Conservation (phyloP, 2,888 invertebrate species). For the Operophtera brumata region DNA sequence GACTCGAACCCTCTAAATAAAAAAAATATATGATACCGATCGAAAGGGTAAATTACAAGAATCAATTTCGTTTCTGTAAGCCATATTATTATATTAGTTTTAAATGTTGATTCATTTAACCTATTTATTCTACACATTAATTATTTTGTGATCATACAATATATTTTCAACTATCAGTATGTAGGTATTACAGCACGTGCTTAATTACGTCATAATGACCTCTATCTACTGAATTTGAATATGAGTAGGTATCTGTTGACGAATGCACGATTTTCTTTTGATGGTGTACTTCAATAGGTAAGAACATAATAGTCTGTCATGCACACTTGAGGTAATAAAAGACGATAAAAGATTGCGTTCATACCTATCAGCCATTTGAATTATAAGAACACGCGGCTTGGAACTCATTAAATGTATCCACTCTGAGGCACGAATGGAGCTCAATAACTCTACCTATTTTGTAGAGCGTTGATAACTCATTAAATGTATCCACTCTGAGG, state of each 20-base stretch:
- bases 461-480: too few relatives aligned
- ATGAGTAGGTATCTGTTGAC: not conserved
- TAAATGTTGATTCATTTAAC: too few relatives aligned
- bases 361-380: not conserved
- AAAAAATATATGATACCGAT: too few relatives aligned
- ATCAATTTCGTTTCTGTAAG: too few relatives aligned
- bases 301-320: not conserved
- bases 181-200: constrained; percentile 3
- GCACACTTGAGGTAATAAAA: constrained; percentile 7
- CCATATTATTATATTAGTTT: too few relatives aligned
- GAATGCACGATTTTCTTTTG: not conserved
- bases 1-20: too few relatives aligned
- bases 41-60: too few relatives aligned
- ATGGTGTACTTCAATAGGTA: not conserved
- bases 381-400: not conserved
- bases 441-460: too few relatives aligned
- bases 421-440: too few relatives aligned
- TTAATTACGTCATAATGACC: constrained; percentile 15
- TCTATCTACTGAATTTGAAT: constrained; percentile 13
- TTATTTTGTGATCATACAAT: too few relatives aligned
- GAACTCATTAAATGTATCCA: too few relatives aligned
- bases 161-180: not conserved
- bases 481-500: too few relatives aligned
- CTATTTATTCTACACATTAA: constrained; percentile 1
- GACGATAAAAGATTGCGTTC: not conserved